Percentiles rank a stretch among this genome's conserved stretches.
Conservation (phyloP, 92 coral and sea anemone genomes). For the Diadumene lineata region DNA sequence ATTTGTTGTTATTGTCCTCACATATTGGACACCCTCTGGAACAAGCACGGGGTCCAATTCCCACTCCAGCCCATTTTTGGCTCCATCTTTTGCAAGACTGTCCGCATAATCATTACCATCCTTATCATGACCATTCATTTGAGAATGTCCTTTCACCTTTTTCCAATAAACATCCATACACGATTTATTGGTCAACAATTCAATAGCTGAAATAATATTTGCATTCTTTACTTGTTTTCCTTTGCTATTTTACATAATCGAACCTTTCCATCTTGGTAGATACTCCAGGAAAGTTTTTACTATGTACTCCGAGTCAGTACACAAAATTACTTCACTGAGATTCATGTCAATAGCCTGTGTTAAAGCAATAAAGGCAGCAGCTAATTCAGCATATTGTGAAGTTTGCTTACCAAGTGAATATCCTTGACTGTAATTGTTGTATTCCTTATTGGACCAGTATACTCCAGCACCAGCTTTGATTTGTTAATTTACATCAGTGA, state of each 20-base stretch:
- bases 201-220: slow-evolving; percentile 14
- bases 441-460: slow-evolving; percentile 4
- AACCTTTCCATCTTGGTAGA: slow-evolving; percentile 10
- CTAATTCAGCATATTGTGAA: slow-evolving; percentile 25
- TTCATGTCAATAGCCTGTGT: slow-evolving; percentile 8
- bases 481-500: slow-evolving; percentile 8
- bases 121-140: slow-evolving; percentile 5
- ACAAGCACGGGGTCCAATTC: slow-evolving; percentile 8
- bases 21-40: neutral
- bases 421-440: slow-evolving; percentile 2
- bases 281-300: slow-evolving; percentile 17
- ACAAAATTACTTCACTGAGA: neutral
- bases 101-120: slow-evolving; percentile 14
- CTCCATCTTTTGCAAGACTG: slow-evolving; percentile 16
- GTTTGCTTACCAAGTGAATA: slow-evolving; percentile 19
- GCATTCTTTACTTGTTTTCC: slow-evolving; percentile 33
- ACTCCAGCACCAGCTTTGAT: slow-evolving; percentile 20
- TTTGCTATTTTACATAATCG: slow-evolving; percentile 15
- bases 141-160: slow-evolving; percentile 21
- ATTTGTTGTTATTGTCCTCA: neutral
- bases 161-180: slow-evolving; percentile 22
- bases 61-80: slow-evolving; percentile 12
- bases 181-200: neutral
- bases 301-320: slow-evolving; percentile 20
- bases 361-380: slow-evolving; percentile 17